Evolutionary conservation across 2,888 invertebrate genomes (phyloP), one percentile per base, ranked within the genome.

Genomic region (Dinocampus coccinellae): DNA sequence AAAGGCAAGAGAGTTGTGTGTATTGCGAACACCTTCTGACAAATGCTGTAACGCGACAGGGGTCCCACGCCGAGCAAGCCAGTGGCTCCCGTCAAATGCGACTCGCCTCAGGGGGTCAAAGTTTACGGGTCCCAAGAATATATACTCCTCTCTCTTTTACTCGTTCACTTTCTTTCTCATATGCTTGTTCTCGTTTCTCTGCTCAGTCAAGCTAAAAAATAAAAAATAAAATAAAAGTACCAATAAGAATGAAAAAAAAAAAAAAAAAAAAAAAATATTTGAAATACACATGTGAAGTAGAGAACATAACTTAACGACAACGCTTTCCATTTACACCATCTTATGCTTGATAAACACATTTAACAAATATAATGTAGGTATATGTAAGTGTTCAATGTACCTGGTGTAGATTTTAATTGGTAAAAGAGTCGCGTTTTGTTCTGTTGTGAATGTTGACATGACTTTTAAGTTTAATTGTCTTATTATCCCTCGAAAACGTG

Each of bases 21-120:
- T 72, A 69, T 69, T 67, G 70, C 72, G 68, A 74, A 77, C 75
- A 77, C 76, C 76, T 77, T 34, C 47, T 71, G 74, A 74, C 75
- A 73, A 77, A 77, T 73, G 75, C 70, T 60, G 68, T 61, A 70
- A 75, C 76, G 67, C 76, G 55, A 70, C 76, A 63, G 76, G 76
- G 69, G 36, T 71, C 47, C 57, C n/a, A 33, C 34, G 16, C 4
- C n/a, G 36, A n/a, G 24, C 26, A 33, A 24, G 47, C 60, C 72
- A 53, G 69, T 73, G 75, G 73, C 72, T 75, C 69, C 70, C 39
- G 71, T 55, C 60, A 69, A 73, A 73, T 69, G 69, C 63, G 57
- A 58, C 62, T 70, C 75, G 33, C 76, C 53, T 67, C 67, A 55
- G 70, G 74, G 74, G 73, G 72, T 72, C 75, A 63, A 72, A 75